Evolutionary conservation across 2,113 vertebrate species (phyloP).

Genomic region (Catharus bicknelli): DNA sequence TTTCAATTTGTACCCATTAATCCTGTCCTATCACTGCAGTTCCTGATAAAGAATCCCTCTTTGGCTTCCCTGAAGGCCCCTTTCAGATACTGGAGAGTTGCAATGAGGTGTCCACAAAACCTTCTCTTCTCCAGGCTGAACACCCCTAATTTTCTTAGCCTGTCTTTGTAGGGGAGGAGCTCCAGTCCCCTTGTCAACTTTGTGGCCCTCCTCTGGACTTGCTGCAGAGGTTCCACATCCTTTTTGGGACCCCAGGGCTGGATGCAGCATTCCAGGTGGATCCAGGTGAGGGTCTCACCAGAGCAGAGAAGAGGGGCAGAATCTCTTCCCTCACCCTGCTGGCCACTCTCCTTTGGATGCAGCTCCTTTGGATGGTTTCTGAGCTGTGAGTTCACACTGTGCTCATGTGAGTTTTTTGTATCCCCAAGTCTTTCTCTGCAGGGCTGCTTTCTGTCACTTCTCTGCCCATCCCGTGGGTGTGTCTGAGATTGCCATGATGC

Average conservation of each 20-base stretch:
- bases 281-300: background rate
- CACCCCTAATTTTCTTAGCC: background rate
- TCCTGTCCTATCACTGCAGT: background rate
- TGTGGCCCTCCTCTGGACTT: background rate
- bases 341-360: background rate
- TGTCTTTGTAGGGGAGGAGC: fast-evolving
- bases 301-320: background rate
- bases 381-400: fast-evolving
- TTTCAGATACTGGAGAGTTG: background rate
- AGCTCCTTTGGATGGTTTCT: background rate
- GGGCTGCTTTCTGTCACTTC: background rate
- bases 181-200: background rate
- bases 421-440: background rate
- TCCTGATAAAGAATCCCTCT: background rate
- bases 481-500: background rate
- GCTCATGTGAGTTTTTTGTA: fast-evolving
- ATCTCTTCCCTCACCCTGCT: background rate
- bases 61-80: background rate
- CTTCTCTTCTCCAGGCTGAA: background rate
- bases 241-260: background rate
- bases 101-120: background rate
- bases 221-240: background rate
- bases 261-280: background rate
- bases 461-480: background rate
- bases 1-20: background rate